Percentiles rank a stretch among this genome's conserved stretches.
Evolutionary conservation across 2,113 vertebrate species (phyloP).

Genomic region (Erythrocebus patas): DNA sequence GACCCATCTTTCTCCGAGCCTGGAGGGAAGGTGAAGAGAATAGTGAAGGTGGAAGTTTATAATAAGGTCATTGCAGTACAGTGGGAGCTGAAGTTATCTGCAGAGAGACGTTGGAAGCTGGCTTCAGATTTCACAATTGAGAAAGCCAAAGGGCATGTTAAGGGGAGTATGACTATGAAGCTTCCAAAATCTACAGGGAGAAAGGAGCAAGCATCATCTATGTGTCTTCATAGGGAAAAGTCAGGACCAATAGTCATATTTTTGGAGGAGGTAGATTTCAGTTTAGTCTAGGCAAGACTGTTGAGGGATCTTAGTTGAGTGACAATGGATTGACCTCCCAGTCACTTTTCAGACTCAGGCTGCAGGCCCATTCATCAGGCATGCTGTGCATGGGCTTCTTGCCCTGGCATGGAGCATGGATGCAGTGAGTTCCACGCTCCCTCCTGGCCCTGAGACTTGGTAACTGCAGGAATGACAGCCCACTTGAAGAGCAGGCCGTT

Average conservation of each 20-base stretch:
- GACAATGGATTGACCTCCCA: background rate
- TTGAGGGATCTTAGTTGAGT: background rate
- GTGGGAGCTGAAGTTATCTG: background rate
- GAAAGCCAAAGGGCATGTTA: background rate
- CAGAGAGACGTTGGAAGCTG: background rate
- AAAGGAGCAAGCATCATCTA: background rate
- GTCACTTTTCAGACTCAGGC: background rate
- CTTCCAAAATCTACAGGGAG: background rate
- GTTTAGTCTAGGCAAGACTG: background rate
- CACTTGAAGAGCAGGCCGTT: background rate
- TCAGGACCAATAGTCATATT: background rate
- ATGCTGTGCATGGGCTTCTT: background rate
- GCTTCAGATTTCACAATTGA: background rate
- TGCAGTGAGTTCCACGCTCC: rapidly evolving
- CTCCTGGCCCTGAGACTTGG: background rate
- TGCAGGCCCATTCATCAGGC: background rate
- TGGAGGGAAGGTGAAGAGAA: background rate
- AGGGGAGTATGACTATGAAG: background rate
- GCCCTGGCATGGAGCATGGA: background rate
- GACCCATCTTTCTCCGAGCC: background rate
- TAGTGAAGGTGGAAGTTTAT: background rate
- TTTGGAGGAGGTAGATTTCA: background rate
- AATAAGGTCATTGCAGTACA: background rate
- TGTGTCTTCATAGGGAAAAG: background rate
- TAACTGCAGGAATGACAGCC: background rate